A percentile compares a stretch with the other conserved stretches of the same genome.
Conservation (phyloP, 2,797 vertebrate genomes). For the Kryptolebias ocellatus region DNA sequence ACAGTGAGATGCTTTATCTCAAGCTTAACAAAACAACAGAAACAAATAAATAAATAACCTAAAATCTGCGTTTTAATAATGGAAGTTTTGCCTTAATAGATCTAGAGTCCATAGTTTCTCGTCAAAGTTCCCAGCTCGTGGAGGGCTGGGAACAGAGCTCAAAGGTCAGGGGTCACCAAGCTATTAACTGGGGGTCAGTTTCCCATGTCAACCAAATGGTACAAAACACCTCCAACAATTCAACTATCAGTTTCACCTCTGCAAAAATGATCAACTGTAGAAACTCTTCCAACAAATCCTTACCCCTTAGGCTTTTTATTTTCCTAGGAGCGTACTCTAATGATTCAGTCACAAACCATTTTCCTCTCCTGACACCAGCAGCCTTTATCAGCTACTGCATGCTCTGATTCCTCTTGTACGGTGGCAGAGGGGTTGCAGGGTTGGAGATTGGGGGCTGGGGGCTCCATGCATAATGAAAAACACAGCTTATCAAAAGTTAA, state of each 20-base stretch:
- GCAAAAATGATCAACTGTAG: background rate
- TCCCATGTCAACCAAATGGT: constrained; percentile 50
- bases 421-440: constrained; percentile 13
- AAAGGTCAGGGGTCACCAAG: constrained; percentile 51
- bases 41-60: constrained; percentile 9
- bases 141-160: constrained; percentile 46
- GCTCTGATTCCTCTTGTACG: constrained; percentile 38
- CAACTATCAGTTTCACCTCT: constrained; percentile 28
- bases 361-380: constrained; percentile 11
- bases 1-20: constrained; percentile 13
- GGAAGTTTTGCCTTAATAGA: constrained; percentile 16
- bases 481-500: constrained; percentile 77
- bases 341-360: constrained; percentile 4
- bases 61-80: constrained; percentile 9
- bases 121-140: constrained; percentile 29
- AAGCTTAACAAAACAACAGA: constrained; percentile 9
- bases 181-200: constrained; percentile 42
- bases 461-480: constrained; percentile 70
- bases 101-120: constrained; percentile 13
- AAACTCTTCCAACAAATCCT: background rate
- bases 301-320: background rate
- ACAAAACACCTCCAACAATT: constrained; percentile 36
- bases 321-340: background rate
- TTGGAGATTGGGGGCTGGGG: constrained; percentile 31
- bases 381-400: constrained; percentile 3